phyloP scores from a whole-genome alignment of 2,888 invertebrate genomes.

The Psylliodes chrysocephalus region DNA sequence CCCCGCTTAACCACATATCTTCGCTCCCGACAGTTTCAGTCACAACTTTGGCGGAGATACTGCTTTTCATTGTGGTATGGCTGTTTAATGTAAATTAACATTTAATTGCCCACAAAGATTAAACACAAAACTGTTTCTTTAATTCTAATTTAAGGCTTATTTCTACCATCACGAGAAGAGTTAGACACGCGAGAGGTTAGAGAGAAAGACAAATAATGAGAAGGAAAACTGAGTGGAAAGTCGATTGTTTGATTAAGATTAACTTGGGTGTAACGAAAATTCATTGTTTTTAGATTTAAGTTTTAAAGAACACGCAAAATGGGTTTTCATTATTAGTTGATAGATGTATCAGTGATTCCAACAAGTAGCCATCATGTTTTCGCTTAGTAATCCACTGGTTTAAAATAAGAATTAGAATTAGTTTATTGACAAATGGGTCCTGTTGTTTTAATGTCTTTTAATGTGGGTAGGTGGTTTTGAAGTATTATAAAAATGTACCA shows the following conservation, averaged over 20 bases:
- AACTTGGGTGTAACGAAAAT: too few species aligned
- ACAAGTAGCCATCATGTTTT: too few species aligned
- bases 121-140: slow-evolving; percentile 9
- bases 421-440: too few species aligned
- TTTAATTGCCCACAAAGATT: slow-evolving; percentile 10
- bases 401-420: too few species aligned
- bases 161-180: background rate
- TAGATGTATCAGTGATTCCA: too few species aligned
- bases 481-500: too few species aligned
- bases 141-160: slow-evolving; percentile 5
- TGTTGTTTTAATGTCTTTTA: too few species aligned
- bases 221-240: background rate
- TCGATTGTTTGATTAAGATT: background rate
- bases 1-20: background rate
- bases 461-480: too few species aligned
- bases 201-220: background rate
- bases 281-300: too few species aligned
- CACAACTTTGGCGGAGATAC: background rate
- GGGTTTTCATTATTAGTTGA: too few species aligned
- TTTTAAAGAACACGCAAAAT: too few species aligned
- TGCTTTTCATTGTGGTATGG: background rate
- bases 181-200: background rate
- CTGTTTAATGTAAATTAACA: background rate
- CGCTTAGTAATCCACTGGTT: too few species aligned
- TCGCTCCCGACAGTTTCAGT: background rate